A percentile compares a stretch with the other conserved stretches of the same genome.
These are phyloP conservation scores for Torymus auratus DNA, from an alignment of 2,888 invertebrate genomes.

Conservation along the genomic window DNA sequence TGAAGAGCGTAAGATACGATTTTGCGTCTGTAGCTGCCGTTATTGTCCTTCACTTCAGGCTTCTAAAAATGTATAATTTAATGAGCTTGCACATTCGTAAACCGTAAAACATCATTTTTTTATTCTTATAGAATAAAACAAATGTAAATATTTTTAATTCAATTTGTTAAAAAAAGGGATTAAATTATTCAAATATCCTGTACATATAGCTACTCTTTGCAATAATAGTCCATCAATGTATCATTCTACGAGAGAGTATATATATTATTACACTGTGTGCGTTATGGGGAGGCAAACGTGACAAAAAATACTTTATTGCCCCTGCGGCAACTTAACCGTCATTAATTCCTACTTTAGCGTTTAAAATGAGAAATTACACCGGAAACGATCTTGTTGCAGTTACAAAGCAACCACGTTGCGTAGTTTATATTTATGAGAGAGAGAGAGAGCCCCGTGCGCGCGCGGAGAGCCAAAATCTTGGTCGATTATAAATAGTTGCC, in stretches of 20 bases:
- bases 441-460: not conserved
- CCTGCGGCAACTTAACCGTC: slow-evolving; percentile 14
- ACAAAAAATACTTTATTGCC: slow-evolving; percentile 30
- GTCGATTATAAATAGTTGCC: slow-evolving; percentile 75
- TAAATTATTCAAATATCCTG: too few species aligned
- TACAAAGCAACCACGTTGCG: slow-evolving; percentile 51
- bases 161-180: too few species aligned
- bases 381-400: slow-evolving; percentile 57
- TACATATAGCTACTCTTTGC: too few species aligned
- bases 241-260: not conserved
- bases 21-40: too few species aligned
- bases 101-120: too few species aligned
- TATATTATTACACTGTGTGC: not conserved
- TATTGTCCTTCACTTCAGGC: too few species aligned
- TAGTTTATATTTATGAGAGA: slow-evolving; percentile 51
- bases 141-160: too few species aligned
- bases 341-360: slow-evolving; percentile 45
- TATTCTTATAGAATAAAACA: too few species aligned
- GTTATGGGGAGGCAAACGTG: not conserved
- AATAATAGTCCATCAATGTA: too few species aligned
- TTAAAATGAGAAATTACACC: slow-evolving; percentile 55
- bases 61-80: too few species aligned
- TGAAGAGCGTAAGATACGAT: too few species aligned
- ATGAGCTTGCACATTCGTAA: too few species aligned
- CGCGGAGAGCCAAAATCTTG: slow-evolving; percentile 56